A percentile compares a stretch with the other conserved stretches of the same genome.
These are phyloP conservation scores for Drosophila carrolli DNA, from an alignment of 1,140 invertebrate genomes.

Conservation along the genomic window DNA sequence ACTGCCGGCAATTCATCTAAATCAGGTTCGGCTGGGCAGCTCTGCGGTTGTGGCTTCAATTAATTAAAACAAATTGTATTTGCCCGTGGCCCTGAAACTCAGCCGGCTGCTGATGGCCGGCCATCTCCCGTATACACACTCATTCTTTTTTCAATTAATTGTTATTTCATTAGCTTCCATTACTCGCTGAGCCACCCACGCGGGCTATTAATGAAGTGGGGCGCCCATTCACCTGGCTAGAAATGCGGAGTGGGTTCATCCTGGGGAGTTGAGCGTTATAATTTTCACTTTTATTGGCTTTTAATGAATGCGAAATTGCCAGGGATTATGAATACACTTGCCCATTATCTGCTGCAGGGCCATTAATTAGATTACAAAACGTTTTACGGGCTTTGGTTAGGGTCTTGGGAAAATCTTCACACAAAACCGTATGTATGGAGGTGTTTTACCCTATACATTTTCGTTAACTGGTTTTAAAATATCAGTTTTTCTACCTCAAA, in stretches of 20 bases:
- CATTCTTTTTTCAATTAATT: slow-evolving; percentile 65
- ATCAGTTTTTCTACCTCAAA: too few species aligned
- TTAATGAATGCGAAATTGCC: slow-evolving; percentile 78
- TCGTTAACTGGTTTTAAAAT: not conserved
- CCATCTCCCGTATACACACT: slow-evolving; percentile 16
- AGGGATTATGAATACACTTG: slow-evolving; percentile 68
- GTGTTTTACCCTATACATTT: not conserved
- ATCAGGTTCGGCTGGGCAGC: slow-evolving; percentile 46
- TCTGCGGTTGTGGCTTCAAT: slow-evolving; percentile 70
- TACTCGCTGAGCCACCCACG: slow-evolving; percentile 62
- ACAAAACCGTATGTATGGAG: not conserved
- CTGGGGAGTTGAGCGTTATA: slow-evolving; percentile 41
- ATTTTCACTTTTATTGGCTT: slow-evolving; percentile 74
- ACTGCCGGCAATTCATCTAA: slow-evolving; percentile 66
- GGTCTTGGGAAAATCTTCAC: slow-evolving; percentile 1
- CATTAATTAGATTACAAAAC: slow-evolving; percentile 78
- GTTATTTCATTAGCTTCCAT: slow-evolving; percentile 77
- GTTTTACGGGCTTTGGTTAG: slow-evolving; percentile 38
- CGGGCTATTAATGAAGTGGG: slow-evolving; percentile 52
- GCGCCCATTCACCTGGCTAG: slow-evolving; percentile 45
- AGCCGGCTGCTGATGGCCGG: slow-evolving; percentile 8
- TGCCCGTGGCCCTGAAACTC: slow-evolving; percentile 29
- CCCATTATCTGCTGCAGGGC: slow-evolving; percentile 58
- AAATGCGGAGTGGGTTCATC: not conserved
- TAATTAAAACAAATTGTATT: slow-evolving; percentile 81